Percentiles rank a stretch among this genome's conserved stretches.
These are phyloP conservation scores for Octomys mimax DNA, from an alignment of 2,797 vertebrate genomes.

Conservation along the genomic window DNA sequence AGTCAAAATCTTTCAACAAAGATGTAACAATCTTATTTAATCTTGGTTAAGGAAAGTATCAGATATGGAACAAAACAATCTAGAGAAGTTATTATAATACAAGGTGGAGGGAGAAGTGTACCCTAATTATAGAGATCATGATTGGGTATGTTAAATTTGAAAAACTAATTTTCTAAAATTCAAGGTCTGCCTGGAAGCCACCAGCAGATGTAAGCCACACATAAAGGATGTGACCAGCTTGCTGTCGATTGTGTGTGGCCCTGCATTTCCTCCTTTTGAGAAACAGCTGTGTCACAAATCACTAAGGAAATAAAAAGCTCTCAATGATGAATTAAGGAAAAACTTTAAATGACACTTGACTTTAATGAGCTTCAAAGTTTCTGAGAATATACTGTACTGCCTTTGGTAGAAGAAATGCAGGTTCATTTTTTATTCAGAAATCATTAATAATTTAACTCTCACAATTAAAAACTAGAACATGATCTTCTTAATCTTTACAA, in stretches of 20 bases:
- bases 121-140: neutral
- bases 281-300: conserved; percentile 38
- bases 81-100: neutral
- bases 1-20: neutral
- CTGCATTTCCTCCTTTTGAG: neutral
- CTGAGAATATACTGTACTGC: neutral
- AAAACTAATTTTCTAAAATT: conserved; percentile 7
- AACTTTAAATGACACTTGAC: conserved; percentile 36
- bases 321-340: conserved; percentile 31
- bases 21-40: neutral
- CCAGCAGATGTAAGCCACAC: neutral
- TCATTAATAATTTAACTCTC: conserved; percentile 66
- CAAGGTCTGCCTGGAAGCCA: neutral
- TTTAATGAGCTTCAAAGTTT: conserved; percentile 11
- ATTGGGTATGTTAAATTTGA: neutral
- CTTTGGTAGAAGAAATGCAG: conserved; percentile 8
- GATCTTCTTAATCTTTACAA: conserved; percentile 58
- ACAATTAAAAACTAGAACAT: conserved; percentile 62
- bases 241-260: neutral
- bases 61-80: neutral
- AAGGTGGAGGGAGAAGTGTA: neutral
- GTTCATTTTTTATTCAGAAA: conserved; percentile 8
- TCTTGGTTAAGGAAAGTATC: neutral
- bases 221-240: conserved; percentile 38
- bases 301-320: conserved; percentile 43